These are phyloP conservation scores for Nasonia oneida DNA, from an alignment of 2,888 invertebrate genomes.

Conservation along the genomic window DNA sequence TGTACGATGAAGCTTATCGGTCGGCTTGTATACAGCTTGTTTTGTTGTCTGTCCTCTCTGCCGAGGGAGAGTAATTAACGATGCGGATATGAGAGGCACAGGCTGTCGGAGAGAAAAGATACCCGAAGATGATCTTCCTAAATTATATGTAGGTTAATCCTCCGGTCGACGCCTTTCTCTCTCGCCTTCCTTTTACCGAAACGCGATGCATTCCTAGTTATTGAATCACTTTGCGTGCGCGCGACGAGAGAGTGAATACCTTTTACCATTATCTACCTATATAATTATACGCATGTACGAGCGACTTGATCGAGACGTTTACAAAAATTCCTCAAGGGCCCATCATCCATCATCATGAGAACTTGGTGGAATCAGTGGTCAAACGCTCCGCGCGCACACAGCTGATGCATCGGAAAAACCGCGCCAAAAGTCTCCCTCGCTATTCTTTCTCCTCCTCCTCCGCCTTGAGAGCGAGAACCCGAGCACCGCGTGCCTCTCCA, in stretches of 20 bases:
- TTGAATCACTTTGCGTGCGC: neutral
- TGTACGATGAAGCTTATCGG: neutral
- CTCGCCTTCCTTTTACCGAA: slow-evolving; percentile 5
- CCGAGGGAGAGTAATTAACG: neutral
- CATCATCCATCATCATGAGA: too few relatives aligned
- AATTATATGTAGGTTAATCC: slow-evolving; percentile 14
- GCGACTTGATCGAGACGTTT: too few relatives aligned
- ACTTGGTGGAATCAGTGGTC: too few relatives aligned
- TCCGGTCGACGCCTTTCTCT: neutral
- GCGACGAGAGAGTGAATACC: neutral
- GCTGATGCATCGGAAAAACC: neutral
- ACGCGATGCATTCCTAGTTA: slow-evolving; percentile 3
- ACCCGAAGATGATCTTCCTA: neutral
- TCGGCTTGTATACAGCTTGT: neutral
- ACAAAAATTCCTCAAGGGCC: neutral
- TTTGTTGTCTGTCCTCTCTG: neutral
- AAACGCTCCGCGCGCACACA: neutral
- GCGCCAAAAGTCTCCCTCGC: slow-evolving; percentile 2
- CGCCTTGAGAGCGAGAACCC: neutral
- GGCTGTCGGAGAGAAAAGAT: neutral
- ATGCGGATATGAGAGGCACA: neutral
- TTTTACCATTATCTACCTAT: neutral
- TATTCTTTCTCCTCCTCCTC: neutral
- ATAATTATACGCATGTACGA: too few relatives aligned
- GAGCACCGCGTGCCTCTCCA: neutral